These are phyloP conservation scores for Prietella phreatophila DNA, from an alignment of 2,113 vertebrate genomes.

Conservation along the genomic window DNA sequence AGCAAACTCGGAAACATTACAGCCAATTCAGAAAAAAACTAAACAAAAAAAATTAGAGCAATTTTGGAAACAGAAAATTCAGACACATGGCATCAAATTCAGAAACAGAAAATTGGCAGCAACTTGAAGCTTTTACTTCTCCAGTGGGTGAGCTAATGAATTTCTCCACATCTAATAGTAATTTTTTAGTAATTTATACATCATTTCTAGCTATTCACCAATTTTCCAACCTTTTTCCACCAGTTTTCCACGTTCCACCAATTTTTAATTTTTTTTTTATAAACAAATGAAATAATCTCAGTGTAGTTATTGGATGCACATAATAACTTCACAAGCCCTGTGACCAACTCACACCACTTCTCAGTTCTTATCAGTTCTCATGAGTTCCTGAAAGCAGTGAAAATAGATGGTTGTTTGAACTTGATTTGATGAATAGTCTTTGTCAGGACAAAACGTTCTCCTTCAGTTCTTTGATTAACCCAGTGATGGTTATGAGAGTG, in stretches of 20 bases:
- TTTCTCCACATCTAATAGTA: neutral
- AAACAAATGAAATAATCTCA: neutral
- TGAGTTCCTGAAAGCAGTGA: neutral
- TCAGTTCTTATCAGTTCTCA: neutral
- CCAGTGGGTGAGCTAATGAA: neutral
- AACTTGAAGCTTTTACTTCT: neutral
- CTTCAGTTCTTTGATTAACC: neutral
- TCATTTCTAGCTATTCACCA: neutral
- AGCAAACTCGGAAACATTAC: neutral
- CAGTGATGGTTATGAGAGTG: neutral
- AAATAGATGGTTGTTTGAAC: neutral
- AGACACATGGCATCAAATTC: neutral
- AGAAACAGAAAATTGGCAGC: neutral
- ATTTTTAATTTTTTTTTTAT: neutral
- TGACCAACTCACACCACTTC: neutral
- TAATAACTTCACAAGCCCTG: neutral
- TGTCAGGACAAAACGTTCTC: neutral
- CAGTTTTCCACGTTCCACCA: neutral
- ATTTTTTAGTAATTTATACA: neutral
- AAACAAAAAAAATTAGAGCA: neutral
- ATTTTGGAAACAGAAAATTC: neutral
- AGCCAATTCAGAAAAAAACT: neutral
- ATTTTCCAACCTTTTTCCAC: too few relatives aligned
- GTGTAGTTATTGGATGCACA: neutral
- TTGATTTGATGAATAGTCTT: neutral